Conservation (phyloP, 2,888 invertebrate genomes). For the Nemoura dubitans region DNA sequence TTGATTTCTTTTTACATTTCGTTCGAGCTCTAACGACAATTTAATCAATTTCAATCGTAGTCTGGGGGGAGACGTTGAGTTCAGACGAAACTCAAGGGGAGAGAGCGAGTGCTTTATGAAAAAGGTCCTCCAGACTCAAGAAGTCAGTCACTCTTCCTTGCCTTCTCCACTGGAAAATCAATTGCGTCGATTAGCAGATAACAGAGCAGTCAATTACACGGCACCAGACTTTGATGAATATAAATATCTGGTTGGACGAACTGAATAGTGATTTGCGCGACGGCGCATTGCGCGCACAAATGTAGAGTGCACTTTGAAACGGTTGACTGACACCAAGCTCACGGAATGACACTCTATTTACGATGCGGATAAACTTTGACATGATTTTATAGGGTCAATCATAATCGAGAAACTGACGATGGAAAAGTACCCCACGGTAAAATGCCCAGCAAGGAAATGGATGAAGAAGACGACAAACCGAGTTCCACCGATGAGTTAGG, state of each 20-base stretch:
- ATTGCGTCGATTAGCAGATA: not conserved
- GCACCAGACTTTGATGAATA: not conserved
- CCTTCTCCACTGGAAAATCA: constrained; percentile 21
- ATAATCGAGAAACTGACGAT: not conserved
- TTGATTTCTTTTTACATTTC: constrained; percentile 18
- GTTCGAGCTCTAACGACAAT: constrained; percentile 26
- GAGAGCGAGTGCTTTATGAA: not conserved
- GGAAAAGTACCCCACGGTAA: not conserved
- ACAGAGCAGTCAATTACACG: not conserved
- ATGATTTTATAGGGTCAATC: not conserved
- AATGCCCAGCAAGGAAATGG: not conserved
- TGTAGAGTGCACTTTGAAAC: not conserved
- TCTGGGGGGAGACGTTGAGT: not conserved
- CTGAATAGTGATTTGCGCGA: not conserved
- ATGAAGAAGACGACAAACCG: not conserved
- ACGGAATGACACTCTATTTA: not conserved
- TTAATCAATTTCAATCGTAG: constrained; percentile 20
- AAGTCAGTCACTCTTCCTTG: constrained; percentile 16
- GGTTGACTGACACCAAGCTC: not conserved
- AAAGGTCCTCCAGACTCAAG: constrained; percentile 13
- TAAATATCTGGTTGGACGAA: not conserved
- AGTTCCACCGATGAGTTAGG: not conserved
- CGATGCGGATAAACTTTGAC: not conserved
- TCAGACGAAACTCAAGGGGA: not conserved
- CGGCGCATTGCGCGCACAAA: not conserved